Evolutionary conservation across 2,113 vertebrate species (phyloP), one percentile per base, ranked within the genome.

Genomic region (Pelusios castaneus): DNA sequence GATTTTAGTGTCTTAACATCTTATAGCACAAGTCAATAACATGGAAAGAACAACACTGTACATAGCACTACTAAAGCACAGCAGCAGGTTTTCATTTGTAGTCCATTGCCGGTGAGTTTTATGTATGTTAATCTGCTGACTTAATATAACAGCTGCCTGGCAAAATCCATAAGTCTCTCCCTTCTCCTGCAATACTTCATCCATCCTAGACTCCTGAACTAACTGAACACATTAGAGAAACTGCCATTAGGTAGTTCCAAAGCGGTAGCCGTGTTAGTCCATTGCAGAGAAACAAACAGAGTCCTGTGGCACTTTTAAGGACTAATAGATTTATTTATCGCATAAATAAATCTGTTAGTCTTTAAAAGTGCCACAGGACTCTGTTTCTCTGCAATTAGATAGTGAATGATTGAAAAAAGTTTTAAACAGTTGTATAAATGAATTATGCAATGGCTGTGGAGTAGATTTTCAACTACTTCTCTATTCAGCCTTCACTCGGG

Each of bases 171-270:
- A 88, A 83, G 52, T 52, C 31, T 63, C 73, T 76, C 45, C 56
- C 77, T 84, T 49, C 16, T 38, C 55, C 47, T 63, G 14, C 80
- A 70, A 6, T 47, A 84, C 76, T 73, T 67, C 82, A 60, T 16
- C 29, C 77, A 90, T 52, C 84, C 87, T 75, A 89, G 89, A 70
- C 90, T 80, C 75, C 54, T 70, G 29, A 91, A 82, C 77, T 91
- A 96, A 76, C 58, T 84, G 89, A 89, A 63, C 90, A 89, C 77
- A 85, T 89, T 10, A 91, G 78, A n/a, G 82, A 80, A 93, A 93
- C 55, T 80, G 55, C 76, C 75, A 67, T 77, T n/a, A n/a, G n/a
- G n/a, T n/a, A n/a, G n/a, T n/a, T n/a, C n/a, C n/a, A n/a, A n/a
- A n/a, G n/a, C n/a, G n/a, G n/a, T n/a, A n/a, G n/a, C n/a, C n/a